A percentile compares a stretch with the other conserved stretches of the same genome.
Evolutionary conservation across 2,797 vertebrate genomes (phyloP).

Genomic region (Anguilla megastoma): DNA sequence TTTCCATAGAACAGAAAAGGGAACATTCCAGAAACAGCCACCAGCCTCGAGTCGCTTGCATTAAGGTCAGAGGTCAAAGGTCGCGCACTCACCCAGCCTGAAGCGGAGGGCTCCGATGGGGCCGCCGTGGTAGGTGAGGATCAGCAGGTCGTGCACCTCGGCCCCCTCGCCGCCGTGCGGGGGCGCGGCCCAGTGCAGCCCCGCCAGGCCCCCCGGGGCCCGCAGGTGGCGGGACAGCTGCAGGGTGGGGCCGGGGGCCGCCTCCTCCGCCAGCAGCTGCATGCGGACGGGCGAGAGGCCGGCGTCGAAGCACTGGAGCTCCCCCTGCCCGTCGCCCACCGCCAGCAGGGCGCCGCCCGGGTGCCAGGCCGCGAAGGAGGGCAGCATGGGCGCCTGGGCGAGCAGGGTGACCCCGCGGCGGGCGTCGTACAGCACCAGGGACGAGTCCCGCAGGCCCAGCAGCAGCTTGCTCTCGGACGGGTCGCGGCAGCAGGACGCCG

Average conservation of each 20-base stretch:
- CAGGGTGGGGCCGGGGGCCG: slow-evolving; percentile 71
- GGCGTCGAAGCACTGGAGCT: slow-evolving; percentile 87
- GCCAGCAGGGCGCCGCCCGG: slow-evolving; percentile 79
- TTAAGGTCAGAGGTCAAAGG: too few species aligned
- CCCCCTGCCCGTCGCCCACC: slow-evolving; percentile 81
- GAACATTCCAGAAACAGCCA: too few species aligned
- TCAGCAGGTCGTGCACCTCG: slow-evolving; percentile 73
- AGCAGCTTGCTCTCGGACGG: slow-evolving; percentile 78
- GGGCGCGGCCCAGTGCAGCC: slow-evolving; percentile 80
- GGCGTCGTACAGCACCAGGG: slow-evolving; percentile 82
- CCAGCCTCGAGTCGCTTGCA: too few species aligned
- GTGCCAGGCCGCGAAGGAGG: slow-evolving; percentile 82
- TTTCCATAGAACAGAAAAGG: too few species aligned
- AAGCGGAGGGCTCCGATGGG: slow-evolving; percentile 84
- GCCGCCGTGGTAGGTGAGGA: slow-evolving; percentile 82
- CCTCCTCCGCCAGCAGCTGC: slow-evolving; percentile 82
- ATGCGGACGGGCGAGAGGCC: slow-evolving; percentile 81
- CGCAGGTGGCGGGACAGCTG: slow-evolving; percentile 76
- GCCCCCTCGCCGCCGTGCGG: slow-evolving; percentile 47
- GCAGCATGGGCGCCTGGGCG: slow-evolving; percentile 76
- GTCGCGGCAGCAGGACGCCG: slow-evolving; percentile 80
- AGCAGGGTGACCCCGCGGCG: slow-evolving; percentile 73
- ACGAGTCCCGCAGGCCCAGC: slow-evolving; percentile 86
- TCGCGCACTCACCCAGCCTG: slow-evolving; percentile 77
- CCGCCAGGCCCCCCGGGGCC: slow-evolving; percentile 74